Base-by-base conservation (phyloP, 2,113 vertebrate species). In the Microtus richardsoni region DNA sequence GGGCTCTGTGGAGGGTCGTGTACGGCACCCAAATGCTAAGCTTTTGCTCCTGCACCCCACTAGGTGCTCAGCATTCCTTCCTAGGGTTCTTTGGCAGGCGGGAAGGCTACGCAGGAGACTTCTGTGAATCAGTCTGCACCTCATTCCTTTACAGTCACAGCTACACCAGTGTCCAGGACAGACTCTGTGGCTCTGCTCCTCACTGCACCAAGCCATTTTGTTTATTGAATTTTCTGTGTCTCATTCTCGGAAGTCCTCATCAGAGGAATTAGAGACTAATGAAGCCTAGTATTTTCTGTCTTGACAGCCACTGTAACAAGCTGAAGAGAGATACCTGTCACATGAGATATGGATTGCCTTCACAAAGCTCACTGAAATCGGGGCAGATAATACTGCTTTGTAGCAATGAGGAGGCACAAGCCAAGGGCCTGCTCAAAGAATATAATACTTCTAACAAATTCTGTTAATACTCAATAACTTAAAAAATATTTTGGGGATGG, bases 381-480 rank as follows among this genome's bases (percentile, higher is more conserved):
- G 11, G 41, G 70, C 10, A 87, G 33, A 93, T 74, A 93, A 28
- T n/a, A 6, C 60, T 93, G 66, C 28, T 94, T 49, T n/a, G 41
- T 39, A 94, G 58, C 75, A 91, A 84, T 39, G 78, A 87, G 70
- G 22, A 26, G 88, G 62, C 9, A 58, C 64, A 77, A 92, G 47
- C 47, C 85, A 92, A 96, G 66, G 47, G 74, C 75, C 44, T 94
- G 79, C 33, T 74, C 47, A 75, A 95, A 86, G 77, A 97, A 78
- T 73, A 88, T 62, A n/a, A 44, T 89, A 93, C 33, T 95, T 96
- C 64, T 95, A 33, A 89, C 28, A 89, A 66, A 5, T 89, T 93
- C 62, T 95, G 66, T 94, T 94, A 96, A 82, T 79, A 70, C 66
- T 97, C 71, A 92, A 13, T 92, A 95, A 78, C 66, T 96, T 41